Evolutionary conservation across 53 echinoderm and acorn worm genomes (phyloP), one percentile per base, ranked within the genome.

Genomic region (Crossaster papposus): DNA sequence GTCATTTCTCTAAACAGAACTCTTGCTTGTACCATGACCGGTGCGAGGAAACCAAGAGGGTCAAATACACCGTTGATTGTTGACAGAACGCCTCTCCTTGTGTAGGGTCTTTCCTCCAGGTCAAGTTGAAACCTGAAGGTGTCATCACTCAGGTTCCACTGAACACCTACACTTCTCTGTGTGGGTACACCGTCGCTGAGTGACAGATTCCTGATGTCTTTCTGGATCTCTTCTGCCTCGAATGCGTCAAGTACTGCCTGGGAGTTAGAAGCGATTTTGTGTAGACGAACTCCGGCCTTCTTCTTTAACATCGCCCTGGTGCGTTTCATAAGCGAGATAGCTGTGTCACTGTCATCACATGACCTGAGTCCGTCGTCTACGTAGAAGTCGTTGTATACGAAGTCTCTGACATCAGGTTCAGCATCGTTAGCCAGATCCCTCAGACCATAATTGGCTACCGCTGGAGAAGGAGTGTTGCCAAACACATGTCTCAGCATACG

Each of bases 21-120:
- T 68, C 86, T 93, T 90, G 93, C n/a, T n/a, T n/a, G n/a, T n/a
- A n/a, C n/a, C n/a, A n/a, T n/a, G n/a, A n/a, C n/a, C n/a, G n/a
- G n/a, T 73, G 91, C 75, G 24, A 86, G 80, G 44, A 93, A 93
- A 34, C 93, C 93, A n/a, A 93, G 80, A 1, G 89, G 82, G 54
- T 89, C 92, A 77, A 92, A 92, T 26, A 92, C 89, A 20, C 92
- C 92, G 34, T 91, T 93, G 55, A 93, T 86, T 51, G 30, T 86
- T 53, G 90, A 90, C 35, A 93, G 70, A 22, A 93, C 88, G n/a
- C n/a, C n/a, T n/a, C n/a, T n/a, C n/a, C n/a, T n/a, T n/a, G n/a
- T n/a, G n/a, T n/a, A n/a, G n/a, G n/a, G n/a, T n/a, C n/a, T n/a
- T n/a, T n/a, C n/a, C n/a, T n/a, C n/a, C n/a, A n/a, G n/a, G n/a